Base-by-base conservation (phyloP, 2,113 vertebrate genomes). In the Platichthys flesus region DNA sequence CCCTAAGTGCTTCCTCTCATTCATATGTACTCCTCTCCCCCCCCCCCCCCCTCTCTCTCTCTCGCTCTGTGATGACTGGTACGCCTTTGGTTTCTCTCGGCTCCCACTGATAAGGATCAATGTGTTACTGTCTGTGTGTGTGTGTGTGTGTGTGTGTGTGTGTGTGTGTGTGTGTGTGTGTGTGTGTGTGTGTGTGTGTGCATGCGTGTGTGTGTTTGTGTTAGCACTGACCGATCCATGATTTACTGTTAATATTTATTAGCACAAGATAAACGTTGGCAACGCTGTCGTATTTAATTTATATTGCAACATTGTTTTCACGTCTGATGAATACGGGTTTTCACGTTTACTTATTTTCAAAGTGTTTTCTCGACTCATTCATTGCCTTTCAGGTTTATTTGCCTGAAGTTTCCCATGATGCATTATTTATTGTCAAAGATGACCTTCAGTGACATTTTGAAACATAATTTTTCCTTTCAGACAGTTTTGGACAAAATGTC, bases 1-100 rank as follows among this genome's bases (percentile, higher is more conserved):
- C 71, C 82, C 90, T 93, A 90, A 93, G 92, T 91, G 93, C 90
- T 94, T 95, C 94, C 94, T 94, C 82, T 93, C 93, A 94, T 95
- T 95, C 94, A 93, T 84, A 83, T 47, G 82, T 89, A 86, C 74
- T 88, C 23, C 23, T 23, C 88, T 21, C 54, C 54, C 24, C 54
- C 24, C 21, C 9, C 51, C n/a, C 9, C 52, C n/a, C 23, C n/a
- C 23, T 49, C 45, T 49, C 45, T 49, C 45, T 49, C 47, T 51
- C 71, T 85, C 82, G 81, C 74, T 77, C 78, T 76, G 40, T 76
- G 84, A 89, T 90, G 85, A 89, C 88, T 83, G 82, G 85, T 86
- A 78, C 18, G 80, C 83, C 82, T 90, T 78, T 49, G 79, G 67
- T 83, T 63, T 71, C 67, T 81, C 70, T 67, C 3, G 9, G 66